phyloP scores from a whole-genome alignment of 2,797 vertebrate species.

The Rachycentron canadum region DNA sequence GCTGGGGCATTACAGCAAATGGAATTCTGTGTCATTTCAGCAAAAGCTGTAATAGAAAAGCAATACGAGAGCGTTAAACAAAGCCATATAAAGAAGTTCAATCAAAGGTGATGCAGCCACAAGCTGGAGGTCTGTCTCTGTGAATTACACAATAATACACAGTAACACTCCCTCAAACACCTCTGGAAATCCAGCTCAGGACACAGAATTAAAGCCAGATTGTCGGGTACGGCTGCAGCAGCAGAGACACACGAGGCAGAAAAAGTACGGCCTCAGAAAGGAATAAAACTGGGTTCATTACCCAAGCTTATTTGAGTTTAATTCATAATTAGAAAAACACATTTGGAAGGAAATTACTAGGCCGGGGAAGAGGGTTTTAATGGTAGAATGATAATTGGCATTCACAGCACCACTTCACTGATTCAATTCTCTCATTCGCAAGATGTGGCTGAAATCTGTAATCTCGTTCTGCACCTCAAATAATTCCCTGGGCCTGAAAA shows the following conservation, averaged over 20 bases:
- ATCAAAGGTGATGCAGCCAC: conserved; percentile 66
- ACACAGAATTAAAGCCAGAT: conserved; percentile 31
- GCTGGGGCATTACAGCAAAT: conserved; percentile 71
- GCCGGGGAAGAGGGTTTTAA: conserved; percentile 74
- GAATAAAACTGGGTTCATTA: conserved; percentile 78
- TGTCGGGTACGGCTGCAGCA: conserved; percentile 16
- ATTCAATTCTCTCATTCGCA: conserved; percentile 63
- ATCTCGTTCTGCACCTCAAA: conserved; percentile 41
- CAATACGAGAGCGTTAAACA: conserved; percentile 66
- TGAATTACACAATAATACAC: conserved; percentile 50
- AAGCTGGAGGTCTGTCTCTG: conserved; percentile 42
- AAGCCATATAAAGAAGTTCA: conserved; percentile 66
- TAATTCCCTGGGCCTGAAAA: conserved; percentile 36
- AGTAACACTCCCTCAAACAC: conserved; percentile 33
- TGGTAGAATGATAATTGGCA: conserved; percentile 66
- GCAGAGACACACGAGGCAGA: conserved; percentile 44
- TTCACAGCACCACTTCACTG: conserved; percentile 60
- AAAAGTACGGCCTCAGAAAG: conserved; percentile 51
- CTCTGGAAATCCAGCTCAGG: conserved; percentile 32
- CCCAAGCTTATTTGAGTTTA: conserved; percentile 79
- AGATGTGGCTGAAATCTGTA: conserved; percentile 58
- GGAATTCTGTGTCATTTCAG: conserved; percentile 68
- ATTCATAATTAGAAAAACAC: conserved; percentile 84
- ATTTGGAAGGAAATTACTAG: conserved; percentile 77
- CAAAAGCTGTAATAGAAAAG: conserved; percentile 70